Base-by-base conservation (phyloP, 1,140 invertebrate species). In the Spodoptera frugiperda region DNA sequence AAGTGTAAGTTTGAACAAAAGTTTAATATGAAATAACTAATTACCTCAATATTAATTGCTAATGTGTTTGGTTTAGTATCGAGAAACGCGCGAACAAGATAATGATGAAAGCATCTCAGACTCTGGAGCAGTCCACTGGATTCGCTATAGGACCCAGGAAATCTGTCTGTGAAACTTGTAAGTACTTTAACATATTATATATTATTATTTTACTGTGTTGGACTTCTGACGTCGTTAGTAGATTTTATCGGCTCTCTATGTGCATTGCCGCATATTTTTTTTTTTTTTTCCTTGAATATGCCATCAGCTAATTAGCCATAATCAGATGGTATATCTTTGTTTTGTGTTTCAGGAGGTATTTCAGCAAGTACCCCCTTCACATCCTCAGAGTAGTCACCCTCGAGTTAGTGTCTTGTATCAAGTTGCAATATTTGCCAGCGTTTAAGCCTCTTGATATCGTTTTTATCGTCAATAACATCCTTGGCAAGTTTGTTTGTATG, bases 21-120 rank as follows among this genome's bases (percentile, higher is more conserved):
- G 0, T 1, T 0, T 25, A 1, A 25, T 25, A 25, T 25, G 5
- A 2, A 25, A 25, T 25, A 25, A 3, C 25, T 25, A 2, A 25
- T n/a, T 25, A 25, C 25, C 5, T 25, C 2, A 25, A 25, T 25
- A 25, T 3, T 25, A 3, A 25, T 25, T 25, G 5, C 25, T 2
- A 25, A 25, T 25, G 25, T 25, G 2, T 25, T 25, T 59, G 17
- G 11, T 70, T 63, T 19, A 73, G 71, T 68, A 71, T 76, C 39
- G 97, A 98, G 84, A 97, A 97, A 82, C 97, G 98, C 88, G 98
- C 98, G 0, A 97, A 97, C 76, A 97, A 97, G 90, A 97, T 98
- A 94, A 94, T 98, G 81, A 93, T 97, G 85, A 97, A 97, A 86
- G 98, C 97, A 0, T 97, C 97, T 0, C 97, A 97, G 85, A 97